Conservation (phyloP, 2,797 vertebrate genomes). For the Malurus leucopterus region DNA sequence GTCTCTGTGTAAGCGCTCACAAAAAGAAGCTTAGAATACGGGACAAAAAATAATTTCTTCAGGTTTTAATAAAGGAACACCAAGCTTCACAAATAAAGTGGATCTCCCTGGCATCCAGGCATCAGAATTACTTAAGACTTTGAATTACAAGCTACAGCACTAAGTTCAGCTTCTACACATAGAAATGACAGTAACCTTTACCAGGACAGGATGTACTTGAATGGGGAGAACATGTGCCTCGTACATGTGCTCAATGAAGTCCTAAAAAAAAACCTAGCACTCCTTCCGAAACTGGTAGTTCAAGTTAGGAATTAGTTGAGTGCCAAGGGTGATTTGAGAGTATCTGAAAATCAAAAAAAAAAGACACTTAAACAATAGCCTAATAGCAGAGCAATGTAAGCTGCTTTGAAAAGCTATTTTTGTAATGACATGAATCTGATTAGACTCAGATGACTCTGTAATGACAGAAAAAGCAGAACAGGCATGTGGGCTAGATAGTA, state of each 20-base stretch:
- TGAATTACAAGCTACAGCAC: background rate
- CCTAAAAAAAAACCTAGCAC: background rate
- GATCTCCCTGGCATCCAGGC: background rate
- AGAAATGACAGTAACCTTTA: background rate
- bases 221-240: background rate
- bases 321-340: background rate
- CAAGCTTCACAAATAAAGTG: background rate
- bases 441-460: conserved; percentile 1
- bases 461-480: background rate
- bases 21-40: background rate
- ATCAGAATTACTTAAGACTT: background rate
- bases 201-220: background rate
- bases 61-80: background rate
- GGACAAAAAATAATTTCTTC: background rate
- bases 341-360: background rate
- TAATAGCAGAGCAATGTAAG: background rate
- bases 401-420: conserved; percentile 28
- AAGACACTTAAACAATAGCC: background rate
- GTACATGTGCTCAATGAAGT: background rate
- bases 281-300: background rate
- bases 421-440: background rate
- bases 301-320: background rate
- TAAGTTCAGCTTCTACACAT: background rate
- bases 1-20: background rate
- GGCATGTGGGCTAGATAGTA: background rate